Conservation (phyloP, 1,140 invertebrate genomes). For the Notospermus geniculatus region DNA sequence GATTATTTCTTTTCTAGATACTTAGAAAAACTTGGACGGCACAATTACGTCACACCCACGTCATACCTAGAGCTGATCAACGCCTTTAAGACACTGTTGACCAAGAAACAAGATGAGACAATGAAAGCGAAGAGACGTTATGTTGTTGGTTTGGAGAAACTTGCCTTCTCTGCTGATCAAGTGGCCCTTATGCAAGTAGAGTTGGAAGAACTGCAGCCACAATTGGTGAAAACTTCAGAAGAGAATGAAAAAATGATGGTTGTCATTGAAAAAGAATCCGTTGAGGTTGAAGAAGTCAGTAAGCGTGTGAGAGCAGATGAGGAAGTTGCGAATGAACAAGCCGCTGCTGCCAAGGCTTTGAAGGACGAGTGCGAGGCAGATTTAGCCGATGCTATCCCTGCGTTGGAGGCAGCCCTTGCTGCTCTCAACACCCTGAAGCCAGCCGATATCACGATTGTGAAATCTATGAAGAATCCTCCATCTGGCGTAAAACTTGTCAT, state of each 20-base stretch:
- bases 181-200: slow-evolving; percentile 69
- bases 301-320: slow-evolving; percentile 53
- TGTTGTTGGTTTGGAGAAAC: slow-evolving; percentile 78
- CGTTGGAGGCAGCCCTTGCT: slow-evolving; percentile 54
- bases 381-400: slow-evolving; percentile 55
- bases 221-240: slow-evolving; percentile 48
- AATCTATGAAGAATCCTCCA: slow-evolving; percentile 57
- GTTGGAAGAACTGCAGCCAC: slow-evolving; percentile 53
- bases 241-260: slow-evolving; percentile 74
- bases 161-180: slow-evolving; percentile 75
- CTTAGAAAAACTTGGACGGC: slow-evolving; percentile 65
- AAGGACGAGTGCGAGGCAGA: slow-evolving; percentile 65
- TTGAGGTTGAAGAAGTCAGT: slow-evolving; percentile 49
- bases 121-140: slow-evolving; percentile 76
- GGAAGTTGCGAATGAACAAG: slow-evolving; percentile 55
- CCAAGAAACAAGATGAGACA: slow-evolving; percentile 75
- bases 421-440: slow-evolving; percentile 56
- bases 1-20: slow-evolving; percentile 61
- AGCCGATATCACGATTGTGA: slow-evolving; percentile 56
- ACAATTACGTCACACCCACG: slow-evolving; percentile 86
- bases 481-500: slow-evolving; percentile 56
- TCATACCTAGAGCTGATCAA: slow-evolving; percentile 85
- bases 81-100: slow-evolving; percentile 75
- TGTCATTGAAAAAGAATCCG: slow-evolving; percentile 61
- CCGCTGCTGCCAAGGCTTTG: slow-evolving; percentile 66